These are phyloP conservation scores for Notarius quadriscutis DNA, from an alignment of 2,113 vertebrate genomes.

Conservation along the genomic window DNA sequence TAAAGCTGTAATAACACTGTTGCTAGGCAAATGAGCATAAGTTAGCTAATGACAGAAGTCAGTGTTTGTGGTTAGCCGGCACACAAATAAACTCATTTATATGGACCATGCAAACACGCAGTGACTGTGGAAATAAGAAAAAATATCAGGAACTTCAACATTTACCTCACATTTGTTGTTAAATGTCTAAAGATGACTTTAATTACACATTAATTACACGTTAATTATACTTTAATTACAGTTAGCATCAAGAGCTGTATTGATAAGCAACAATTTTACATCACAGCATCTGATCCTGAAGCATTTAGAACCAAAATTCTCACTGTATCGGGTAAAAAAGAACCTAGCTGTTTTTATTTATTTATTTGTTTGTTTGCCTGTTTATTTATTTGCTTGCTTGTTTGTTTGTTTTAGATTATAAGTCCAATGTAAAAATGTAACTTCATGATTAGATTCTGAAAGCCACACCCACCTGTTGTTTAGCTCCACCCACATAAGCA, in stretches of 20 bases:
- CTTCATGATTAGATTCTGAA: background rate
- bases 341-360: background rate
- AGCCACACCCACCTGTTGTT: background rate
- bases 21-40: background rate
- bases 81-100: background rate
- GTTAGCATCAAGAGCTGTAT: background rate
- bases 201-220: background rate
- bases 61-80: background rate
- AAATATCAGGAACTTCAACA: background rate
- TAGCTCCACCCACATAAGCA: background rate
- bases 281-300: background rate
- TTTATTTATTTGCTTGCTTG: too few relatives aligned
- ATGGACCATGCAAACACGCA: background rate
- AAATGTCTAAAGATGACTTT: background rate
- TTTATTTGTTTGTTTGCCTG: background rate
- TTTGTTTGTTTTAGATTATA: background rate
- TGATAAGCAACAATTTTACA: background rate
- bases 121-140: background rate
- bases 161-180: background rate
- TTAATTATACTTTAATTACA: background rate
- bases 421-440: background rate
- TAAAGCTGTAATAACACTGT: background rate
- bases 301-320: background rate
- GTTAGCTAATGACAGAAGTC: background rate
- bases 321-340: background rate